These are phyloP conservation scores for Myrmecobius fasciatus DNA, from an alignment of 2,113 vertebrate genomes.

Conservation along the genomic window DNA sequence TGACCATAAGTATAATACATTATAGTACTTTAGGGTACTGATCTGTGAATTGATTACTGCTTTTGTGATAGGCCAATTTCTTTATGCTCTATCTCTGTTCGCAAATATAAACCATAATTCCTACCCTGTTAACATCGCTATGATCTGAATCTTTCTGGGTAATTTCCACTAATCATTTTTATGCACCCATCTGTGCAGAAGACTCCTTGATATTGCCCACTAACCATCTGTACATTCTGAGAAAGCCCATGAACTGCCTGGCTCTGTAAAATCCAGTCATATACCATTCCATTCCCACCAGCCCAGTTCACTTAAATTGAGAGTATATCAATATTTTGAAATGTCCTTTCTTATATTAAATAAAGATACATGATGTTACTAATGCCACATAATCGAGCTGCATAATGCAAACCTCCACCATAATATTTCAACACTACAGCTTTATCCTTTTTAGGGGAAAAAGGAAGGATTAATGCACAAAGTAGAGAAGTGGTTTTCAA, in stretches of 20 bases:
- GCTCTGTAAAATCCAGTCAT: constrained; percentile 58
- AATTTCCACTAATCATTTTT: constrained; percentile 78
- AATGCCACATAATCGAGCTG: constrained; percentile 4
- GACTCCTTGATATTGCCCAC: constrained; percentile 65
- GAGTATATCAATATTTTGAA: constrained; percentile 48
- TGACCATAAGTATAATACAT: constrained; percentile 53
- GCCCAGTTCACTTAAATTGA: constrained; percentile 24
- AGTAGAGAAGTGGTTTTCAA: constrained; percentile 52
- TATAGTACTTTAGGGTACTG: constrained; percentile 58
- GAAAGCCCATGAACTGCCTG: constrained; percentile 35
- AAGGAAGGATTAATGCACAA: constrained; percentile 61
- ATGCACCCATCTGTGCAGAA: constrained; percentile 74
- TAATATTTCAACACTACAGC: constrained; percentile 42
- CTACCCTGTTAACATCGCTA: constrained; percentile 49
- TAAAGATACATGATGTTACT: constrained; percentile 48
- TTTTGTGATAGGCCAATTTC: constrained; percentile 59
- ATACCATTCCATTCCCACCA: background rate
- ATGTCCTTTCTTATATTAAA: constrained; percentile 47
- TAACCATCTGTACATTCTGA: constrained; percentile 70
- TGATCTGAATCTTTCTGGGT: constrained; percentile 68
- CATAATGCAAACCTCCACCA: constrained; percentile 1
- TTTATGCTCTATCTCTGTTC: constrained; percentile 63
- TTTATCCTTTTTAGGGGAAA: constrained; percentile 29
- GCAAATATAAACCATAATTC: constrained; percentile 67
- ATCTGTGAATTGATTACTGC: constrained; percentile 59